phyloP scores from a whole-genome alignment of 2,113 vertebrate species.

The Prochilodus magdalenae region DNA sequence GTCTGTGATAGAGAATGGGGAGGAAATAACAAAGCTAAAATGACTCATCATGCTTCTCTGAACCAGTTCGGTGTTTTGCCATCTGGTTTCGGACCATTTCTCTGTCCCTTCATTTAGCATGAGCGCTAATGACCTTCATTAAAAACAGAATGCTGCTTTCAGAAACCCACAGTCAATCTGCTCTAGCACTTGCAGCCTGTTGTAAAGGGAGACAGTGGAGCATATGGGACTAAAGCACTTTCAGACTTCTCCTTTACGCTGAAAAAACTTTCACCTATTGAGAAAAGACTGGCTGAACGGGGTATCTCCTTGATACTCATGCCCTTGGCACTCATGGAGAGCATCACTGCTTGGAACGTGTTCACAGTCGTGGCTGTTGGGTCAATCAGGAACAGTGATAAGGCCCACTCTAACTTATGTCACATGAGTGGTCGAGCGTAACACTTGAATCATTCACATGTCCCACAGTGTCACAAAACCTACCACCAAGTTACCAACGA shows the following conservation, averaged over 20 bases:
- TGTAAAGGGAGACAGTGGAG: background rate
- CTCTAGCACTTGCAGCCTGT: background rate
- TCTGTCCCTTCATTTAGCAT: constrained; percentile 11
- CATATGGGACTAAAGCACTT: background rate
- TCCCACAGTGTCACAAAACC: no score
- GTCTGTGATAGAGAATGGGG: background rate
- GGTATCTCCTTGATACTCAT: no score
- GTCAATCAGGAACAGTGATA: no score
- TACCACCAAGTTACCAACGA: no score
- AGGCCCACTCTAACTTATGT: no score
- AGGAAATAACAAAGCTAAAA: background rate
- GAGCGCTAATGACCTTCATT: background rate
- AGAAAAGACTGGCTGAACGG: no score
- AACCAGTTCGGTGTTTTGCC: background rate
- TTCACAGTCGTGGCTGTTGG: no score
- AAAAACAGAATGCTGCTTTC: constrained; percentile 2
- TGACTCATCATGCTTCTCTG: background rate
- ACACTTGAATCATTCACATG: no score
- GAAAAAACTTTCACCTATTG: no score
- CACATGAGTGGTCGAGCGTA: no score
- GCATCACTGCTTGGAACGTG: no score
- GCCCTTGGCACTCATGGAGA: no score
- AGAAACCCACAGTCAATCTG: background rate
- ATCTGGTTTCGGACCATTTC: constrained; percentile 7
- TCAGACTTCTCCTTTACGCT: background rate